phyloP scores from a whole-genome alignment of 2,888 invertebrate species.

The Phyllotreta cruciferae region DNA sequence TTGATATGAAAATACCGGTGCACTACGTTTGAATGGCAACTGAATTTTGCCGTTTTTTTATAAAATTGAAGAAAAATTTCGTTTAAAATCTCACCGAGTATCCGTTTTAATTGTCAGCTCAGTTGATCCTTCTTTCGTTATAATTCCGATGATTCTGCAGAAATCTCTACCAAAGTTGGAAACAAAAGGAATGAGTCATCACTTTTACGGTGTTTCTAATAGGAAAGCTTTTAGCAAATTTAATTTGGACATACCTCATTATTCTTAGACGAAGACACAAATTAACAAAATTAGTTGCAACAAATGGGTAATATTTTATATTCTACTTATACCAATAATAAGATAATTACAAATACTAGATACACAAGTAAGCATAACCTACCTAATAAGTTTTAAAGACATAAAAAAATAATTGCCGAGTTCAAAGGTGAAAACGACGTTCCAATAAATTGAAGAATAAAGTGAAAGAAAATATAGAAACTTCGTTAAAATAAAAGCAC shows the following conservation, averaged over 20 bases:
- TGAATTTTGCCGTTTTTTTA: too few relatives aligned
- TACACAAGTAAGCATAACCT: too few relatives aligned
- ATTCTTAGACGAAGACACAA: too few relatives aligned
- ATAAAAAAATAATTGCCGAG: conserved; percentile 2
- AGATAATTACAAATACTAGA: too few relatives aligned
- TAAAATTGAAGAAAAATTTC: too few relatives aligned
- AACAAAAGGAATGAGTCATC: conserved; percentile 55
- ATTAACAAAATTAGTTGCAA: too few relatives aligned
- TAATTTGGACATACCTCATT: background rate
- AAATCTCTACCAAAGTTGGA: conserved; percentile 12
- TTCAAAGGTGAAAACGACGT: too few relatives aligned
- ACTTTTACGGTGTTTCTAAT: conserved; percentile 51
- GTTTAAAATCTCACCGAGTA: background rate
- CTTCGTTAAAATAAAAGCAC: conserved; percentile 36
- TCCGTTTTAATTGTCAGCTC: background rate
- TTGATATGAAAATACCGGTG: background rate
- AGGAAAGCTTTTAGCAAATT: conserved; percentile 51
- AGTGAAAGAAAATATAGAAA: conserved; percentile 34
- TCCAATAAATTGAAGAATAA: background rate
- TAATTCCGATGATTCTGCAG: conserved; percentile 19
- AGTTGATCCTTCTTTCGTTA: conserved; percentile 7
- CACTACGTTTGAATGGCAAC: too few relatives aligned
- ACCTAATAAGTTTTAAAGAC: background rate
- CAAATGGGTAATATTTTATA: too few relatives aligned
- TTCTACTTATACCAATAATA: too few relatives aligned